phyloP scores from a whole-genome alignment of 2,113 vertebrate genomes.

The Bufo bufo region DNA sequence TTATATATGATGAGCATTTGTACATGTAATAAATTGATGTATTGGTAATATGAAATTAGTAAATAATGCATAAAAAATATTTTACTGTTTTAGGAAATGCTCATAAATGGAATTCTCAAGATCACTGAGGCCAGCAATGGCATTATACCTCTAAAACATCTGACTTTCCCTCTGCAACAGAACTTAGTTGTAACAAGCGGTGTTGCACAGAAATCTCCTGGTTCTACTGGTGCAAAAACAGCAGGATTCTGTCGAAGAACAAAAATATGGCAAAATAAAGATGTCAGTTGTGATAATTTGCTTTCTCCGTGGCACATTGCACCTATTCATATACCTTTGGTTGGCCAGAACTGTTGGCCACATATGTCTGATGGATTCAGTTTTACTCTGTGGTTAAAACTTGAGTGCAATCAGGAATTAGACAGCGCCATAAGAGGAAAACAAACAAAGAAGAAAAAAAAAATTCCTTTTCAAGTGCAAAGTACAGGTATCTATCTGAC shows the following conservation, averaged over 20 bases:
- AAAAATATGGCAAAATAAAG: slow-evolving; percentile 76
- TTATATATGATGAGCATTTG: background rate
- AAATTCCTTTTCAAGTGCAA: slow-evolving; percentile 69
- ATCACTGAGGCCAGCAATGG: slow-evolving; percentile 82
- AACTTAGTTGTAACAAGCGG: slow-evolving; percentile 64
- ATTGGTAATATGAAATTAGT: too few relatives aligned
- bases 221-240: slow-evolving; percentile 66
- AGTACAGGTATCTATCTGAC: slow-evolving; percentile 69
- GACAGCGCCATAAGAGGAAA: slow-evolving; percentile 68
- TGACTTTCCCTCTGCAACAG: slow-evolving; percentile 84
- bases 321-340: slow-evolving; percentile 88
- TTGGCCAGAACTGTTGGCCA: slow-evolving; percentile 97
- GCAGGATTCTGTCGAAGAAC: slow-evolving; percentile 70
- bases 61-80: background rate
- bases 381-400: slow-evolving; percentile 85
- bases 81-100: slow-evolving; percentile 77
- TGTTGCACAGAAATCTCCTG: slow-evolving; percentile 72
- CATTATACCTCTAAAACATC: slow-evolving; percentile 85
- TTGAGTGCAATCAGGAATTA: slow-evolving; percentile 67
- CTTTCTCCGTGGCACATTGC: slow-evolving; percentile 92
- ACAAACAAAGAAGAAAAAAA: slow-evolving; percentile 69
- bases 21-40: background rate
- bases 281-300: slow-evolving; percentile 69
- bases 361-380: slow-evolving; percentile 96
- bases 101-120: slow-evolving; percentile 86